Base-by-base conservation (phyloP, 1,140 invertebrate species). In the Brevipalpus yothersi region DNA sequence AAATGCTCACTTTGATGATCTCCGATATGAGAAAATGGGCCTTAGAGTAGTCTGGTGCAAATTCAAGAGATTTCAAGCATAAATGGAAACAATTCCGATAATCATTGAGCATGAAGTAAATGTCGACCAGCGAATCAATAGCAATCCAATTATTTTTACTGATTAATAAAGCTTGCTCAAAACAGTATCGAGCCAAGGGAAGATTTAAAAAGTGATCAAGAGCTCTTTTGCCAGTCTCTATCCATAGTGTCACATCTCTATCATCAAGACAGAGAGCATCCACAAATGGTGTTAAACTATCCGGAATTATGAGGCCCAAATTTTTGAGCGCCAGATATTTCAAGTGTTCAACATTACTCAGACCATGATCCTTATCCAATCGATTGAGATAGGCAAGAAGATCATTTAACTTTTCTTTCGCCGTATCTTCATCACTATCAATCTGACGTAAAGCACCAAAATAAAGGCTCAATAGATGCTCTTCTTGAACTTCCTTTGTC, bases 401-500 rank as follows among this genome's bases (percentile, higher is more conserved):
- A n/a, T 60, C 41, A 9, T 53, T 19, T 15, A 64, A 51, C 23
- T 39, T 19, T 12, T 56, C 11, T 55, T 58, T 59, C 1, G 63
- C 63, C 10, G 23, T 17, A 21, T 51, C 61, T 41, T 41, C 21
- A 41, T 64, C 43, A 12, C 49, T 39, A 41, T 59, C 58, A 12
- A 21, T n/a, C 17, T 58, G 15, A 19, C 51, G 47, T n/a, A 64
- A 45, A 21, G 61, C 58, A 17, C 58, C 31, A 8, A 13, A 39
- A 60, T 64, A 64, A 2, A 59, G 40, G n/a, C 41, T 9, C 19
- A 56, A 41, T 7, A 62, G 39, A 43, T 56, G 11, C 53, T 64
- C 63, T 57, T 64, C 60, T 41, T 58, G 57, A 39, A 61, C 61
- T 60, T 64, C 63, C n/a, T 40, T n/a, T 7, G 61, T 62, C 39